Evolutionary conservation across 2,113 vertebrate genomes (phyloP).

Genomic region (Lota lota): DNA sequence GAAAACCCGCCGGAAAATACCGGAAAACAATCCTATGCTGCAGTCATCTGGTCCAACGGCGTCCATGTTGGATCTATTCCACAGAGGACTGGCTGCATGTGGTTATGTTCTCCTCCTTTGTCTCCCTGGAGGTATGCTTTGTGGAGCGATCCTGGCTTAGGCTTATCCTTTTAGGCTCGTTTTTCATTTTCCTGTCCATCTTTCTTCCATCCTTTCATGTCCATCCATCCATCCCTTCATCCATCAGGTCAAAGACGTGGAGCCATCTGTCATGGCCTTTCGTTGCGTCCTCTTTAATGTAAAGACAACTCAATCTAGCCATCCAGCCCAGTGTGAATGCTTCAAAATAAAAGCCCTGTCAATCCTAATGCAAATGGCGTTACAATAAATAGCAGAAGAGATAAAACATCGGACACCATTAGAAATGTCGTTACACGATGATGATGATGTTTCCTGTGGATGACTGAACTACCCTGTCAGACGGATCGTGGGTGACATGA

Average conservation of each 20-base stretch:
- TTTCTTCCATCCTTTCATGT: conserved; percentile 33
- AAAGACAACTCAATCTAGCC: conserved; percentile 49
- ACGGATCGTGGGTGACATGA: too few relatives aligned
- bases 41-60: conserved; percentile 35
- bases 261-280: conserved; percentile 57
- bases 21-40: conserved; percentile 38
- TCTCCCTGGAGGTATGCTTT: too few relatives aligned
- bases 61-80: conserved; percentile 2
- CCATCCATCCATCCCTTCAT: conserved; percentile 61
- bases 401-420: too few relatives aligned
- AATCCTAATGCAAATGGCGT: too few relatives aligned
- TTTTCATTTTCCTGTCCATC: conserved; percentile 56
- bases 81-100: conserved; percentile 10
- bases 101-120: conserved; percentile 19
- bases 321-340: conserved; percentile 20
- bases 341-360: background rate
- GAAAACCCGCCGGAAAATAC: conserved; percentile 54
- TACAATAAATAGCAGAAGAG: too few relatives aligned
- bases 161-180: conserved; percentile 21
- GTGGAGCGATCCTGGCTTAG: conserved; percentile 14
- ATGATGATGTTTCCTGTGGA: too few relatives aligned
- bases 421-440: too few relatives aligned
- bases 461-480: too few relatives aligned
- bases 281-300: conserved; percentile 35
- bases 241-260: conserved; percentile 59